These are phyloP conservation scores for Meteorus sp. DNA, from an alignment of 1,140 invertebrate species.

Conservation along the genomic window DNA sequence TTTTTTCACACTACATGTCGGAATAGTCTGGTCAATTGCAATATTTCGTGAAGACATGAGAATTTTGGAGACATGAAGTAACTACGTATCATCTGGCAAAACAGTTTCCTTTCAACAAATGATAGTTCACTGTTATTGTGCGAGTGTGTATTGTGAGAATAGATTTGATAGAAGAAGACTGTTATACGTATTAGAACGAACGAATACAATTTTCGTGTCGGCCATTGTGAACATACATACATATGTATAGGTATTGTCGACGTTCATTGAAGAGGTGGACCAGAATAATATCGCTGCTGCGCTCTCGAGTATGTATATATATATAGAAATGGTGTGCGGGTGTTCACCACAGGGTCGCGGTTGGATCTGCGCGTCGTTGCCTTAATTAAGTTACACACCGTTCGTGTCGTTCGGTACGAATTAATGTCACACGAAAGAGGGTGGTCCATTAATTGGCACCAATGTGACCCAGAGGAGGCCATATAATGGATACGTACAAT, in stretches of 20 bases:
- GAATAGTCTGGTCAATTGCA: too few relatives aligned
- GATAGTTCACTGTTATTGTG: conserved; percentile 18
- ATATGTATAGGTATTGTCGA: too few relatives aligned
- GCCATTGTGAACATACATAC: conserved; percentile 44
- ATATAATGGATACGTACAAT: conserved; percentile 19
- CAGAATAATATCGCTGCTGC: conserved; percentile 54
- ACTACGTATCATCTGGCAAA: neutral
- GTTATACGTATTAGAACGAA: conserved; percentile 39
- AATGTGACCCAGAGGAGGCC: conserved; percentile 36
- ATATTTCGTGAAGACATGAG: too few relatives aligned
- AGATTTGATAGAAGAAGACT: conserved; percentile 34
- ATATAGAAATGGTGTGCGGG: conserved; percentile 46
- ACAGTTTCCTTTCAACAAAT: neutral
- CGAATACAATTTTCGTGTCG: conserved; percentile 55
- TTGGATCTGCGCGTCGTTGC: conserved; percentile 56
- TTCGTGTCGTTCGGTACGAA: conserved; percentile 51
- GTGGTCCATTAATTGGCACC: conserved; percentile 55
- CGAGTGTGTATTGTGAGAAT: conserved; percentile 25
- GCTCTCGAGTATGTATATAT: too few relatives aligned
- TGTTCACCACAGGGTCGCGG: conserved; percentile 51
- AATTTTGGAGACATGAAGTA: neutral
- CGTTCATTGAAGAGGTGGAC: conserved; percentile 33
- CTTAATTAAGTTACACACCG: conserved; percentile 60
- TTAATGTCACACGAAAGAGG: conserved; percentile 54
- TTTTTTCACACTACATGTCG: too few relatives aligned